Evolutionary conservation across 2,888 invertebrate species (phyloP), one percentile per base, ranked within the genome.

Genomic region (Creontiades dilutus): DNA sequence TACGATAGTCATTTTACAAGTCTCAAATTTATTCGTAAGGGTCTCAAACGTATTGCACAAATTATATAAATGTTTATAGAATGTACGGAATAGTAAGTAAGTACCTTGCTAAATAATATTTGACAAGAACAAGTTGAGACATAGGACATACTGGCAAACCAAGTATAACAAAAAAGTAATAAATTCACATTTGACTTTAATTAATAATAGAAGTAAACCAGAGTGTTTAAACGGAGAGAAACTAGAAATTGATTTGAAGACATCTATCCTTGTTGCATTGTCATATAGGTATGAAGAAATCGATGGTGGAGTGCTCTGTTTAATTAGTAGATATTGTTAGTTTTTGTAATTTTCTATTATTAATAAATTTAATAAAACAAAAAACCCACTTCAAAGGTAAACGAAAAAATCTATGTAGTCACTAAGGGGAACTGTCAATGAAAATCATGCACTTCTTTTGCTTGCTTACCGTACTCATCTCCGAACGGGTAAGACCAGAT

Each of bases 371-470:
- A 87, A 9, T 1, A 82, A 47, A 61, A 46, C 16, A 13, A 46
- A 78, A 78, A 84, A 78, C 55, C 89, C 81, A 89, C 89, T 82
- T 75, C 76, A 86, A 57, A 86, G 28, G 14, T 55, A 27, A 27
- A 86, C n/a, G 23, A 68, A 61, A 57, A 52, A 87, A n/a, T 87
- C 76, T 76, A 76, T 48, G 68, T 89, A 12, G 78, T 55, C 27
- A 78, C 86, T 90, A 82, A 78, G 23, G 76, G 87, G 87, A 19
- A 81, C 86, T 57, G 84, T 76, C 37, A 90, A 84, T 86, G 82
- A 90, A 91, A 75, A 37, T 81, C 91, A 91, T 91, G 91, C 91
- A 90, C 68, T 57, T 91, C 91, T 91, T 90, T 90, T 90, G 91
- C 89, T 89, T 78, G 86, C 90, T 76, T 90, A 86, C 85, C 89